phyloP scores from a whole-genome alignment of 2,888 invertebrate species.

The Atrina japonica region DNA sequence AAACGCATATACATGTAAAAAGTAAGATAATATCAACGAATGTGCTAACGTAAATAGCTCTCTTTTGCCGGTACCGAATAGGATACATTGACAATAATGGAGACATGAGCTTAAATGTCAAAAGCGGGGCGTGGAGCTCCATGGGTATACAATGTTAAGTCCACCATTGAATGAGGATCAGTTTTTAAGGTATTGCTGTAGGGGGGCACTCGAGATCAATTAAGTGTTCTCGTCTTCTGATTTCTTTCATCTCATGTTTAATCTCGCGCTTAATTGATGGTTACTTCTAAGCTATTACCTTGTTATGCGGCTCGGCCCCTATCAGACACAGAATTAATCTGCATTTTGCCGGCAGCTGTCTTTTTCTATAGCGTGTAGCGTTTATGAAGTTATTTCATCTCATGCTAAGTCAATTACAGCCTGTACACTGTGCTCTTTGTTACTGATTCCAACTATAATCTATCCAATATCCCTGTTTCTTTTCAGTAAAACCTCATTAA shows the following conservation, averaged over 20 bases:
- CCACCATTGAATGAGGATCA: conserved; percentile 14
- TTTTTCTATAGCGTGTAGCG: conserved; percentile 20
- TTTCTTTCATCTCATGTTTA: conserved; percentile 33
- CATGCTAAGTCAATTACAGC: conserved; percentile 47
- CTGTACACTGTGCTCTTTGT: conserved; percentile 25
- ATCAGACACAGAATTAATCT: conserved; percentile 21
- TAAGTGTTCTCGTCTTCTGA: conserved; percentile 38
- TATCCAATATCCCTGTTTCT: conserved; percentile 45
- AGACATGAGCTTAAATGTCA: background rate
- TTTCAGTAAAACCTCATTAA: conserved; percentile 45
- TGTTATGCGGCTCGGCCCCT: conserved; percentile 24
- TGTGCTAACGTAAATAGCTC: too few species aligned
- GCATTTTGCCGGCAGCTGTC: conserved; percentile 38
- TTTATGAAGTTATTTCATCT: conserved; percentile 37
- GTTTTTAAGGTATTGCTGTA: conserved; percentile 25
- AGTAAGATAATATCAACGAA: background rate
- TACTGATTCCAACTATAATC: conserved; percentile 30
- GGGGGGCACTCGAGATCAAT: conserved; percentile 44
- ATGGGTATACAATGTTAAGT: conserved; percentile 18
- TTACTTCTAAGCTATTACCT: conserved; percentile 33
- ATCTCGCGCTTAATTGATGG: conserved; percentile 40
- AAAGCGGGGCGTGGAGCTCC: conserved; percentile 35
- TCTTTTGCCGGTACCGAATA: too few species aligned
- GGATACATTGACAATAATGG: too few species aligned
- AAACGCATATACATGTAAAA: too few species aligned